phyloP scores from a whole-genome alignment of 2,797 vertebrate species.

The Melanotaenia boesemani region DNA sequence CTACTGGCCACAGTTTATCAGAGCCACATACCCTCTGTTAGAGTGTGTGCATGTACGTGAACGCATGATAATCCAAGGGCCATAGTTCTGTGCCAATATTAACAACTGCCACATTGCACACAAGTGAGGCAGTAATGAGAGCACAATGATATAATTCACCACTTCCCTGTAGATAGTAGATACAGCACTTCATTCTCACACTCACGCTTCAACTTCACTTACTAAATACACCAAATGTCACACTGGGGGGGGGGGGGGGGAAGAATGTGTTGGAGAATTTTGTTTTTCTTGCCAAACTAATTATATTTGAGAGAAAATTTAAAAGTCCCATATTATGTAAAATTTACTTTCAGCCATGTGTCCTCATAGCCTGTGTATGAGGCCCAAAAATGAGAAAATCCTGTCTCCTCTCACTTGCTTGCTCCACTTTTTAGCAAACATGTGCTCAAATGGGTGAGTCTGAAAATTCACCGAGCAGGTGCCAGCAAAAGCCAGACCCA shows the following conservation, averaged over 20 bases:
- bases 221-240: conserved; percentile 7
- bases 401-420: too few relatives aligned
- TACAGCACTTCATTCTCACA: conserved; percentile 52
- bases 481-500: too few relatives aligned
- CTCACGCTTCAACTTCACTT: not conserved
- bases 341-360: too few relatives aligned
- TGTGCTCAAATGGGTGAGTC: too few relatives aligned
- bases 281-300: not conserved
- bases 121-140: conserved; percentile 75
- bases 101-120: conserved; percentile 81
- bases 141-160: conserved; percentile 80
- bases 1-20: conserved; percentile 54
- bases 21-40: conserved; percentile 17
- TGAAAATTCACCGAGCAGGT: too few relatives aligned
- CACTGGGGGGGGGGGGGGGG: not conserved
- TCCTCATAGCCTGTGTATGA: too few relatives aligned
- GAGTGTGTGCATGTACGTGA: conserved; percentile 31
- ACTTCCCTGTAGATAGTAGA: conserved; percentile 66
- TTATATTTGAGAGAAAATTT: not conserved
- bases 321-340: too few relatives aligned
- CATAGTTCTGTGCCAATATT: conserved; percentile 75
- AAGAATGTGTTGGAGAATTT: not conserved
- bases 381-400: too few relatives aligned
- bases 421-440: too few relatives aligned
- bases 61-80: conserved; percentile 49